Conservation (phyloP, 1,140 invertebrate species). For the Pemphigus obesinymphae region DNA sequence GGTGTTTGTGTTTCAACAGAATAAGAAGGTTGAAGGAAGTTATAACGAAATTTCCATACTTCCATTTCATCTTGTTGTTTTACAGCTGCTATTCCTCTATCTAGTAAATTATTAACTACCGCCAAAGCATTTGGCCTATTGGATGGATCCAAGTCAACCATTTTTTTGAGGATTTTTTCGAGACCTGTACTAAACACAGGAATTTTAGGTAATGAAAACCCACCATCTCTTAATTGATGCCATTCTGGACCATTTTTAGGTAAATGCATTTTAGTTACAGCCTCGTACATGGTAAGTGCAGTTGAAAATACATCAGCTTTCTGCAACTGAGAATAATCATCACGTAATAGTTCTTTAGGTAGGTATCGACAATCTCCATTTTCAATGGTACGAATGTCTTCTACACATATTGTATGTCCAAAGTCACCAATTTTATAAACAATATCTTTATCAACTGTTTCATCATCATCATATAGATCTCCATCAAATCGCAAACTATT, state of each 20-base stretch:
- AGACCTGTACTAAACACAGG: background rate
- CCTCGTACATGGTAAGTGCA: constrained; percentile 74
- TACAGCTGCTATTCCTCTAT: background rate
- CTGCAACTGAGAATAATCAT: constrained; percentile 69
- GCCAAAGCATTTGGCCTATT: background rate
- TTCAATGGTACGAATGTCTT: constrained; percentile 70
- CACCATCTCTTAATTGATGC: constrained; percentile 73
- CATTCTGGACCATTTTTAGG: constrained; percentile 84
- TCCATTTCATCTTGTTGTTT: background rate
- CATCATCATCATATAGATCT: constrained; percentile 71
- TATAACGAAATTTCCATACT: background rate
- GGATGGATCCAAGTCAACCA: background rate
- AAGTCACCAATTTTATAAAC: constrained; percentile 87
- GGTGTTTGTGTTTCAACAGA: no score
- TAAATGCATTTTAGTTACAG: constrained; percentile 69
- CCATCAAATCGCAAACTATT: constrained; percentile 52
- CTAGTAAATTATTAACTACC: background rate
- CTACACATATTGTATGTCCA: constrained; percentile 81
- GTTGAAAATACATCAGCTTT: constrained; percentile 86
- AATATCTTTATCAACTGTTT: constrained; percentile 63
- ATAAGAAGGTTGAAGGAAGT: background rate
- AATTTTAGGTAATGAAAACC: constrained; percentile 47
- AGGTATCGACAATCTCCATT: constrained; percentile 89
- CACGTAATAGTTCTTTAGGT: constrained; percentile 76
- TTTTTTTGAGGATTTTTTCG: background rate